phyloP scores from a whole-genome alignment of 2,797 vertebrate species.

The Enoplosus armatus region DNA sequence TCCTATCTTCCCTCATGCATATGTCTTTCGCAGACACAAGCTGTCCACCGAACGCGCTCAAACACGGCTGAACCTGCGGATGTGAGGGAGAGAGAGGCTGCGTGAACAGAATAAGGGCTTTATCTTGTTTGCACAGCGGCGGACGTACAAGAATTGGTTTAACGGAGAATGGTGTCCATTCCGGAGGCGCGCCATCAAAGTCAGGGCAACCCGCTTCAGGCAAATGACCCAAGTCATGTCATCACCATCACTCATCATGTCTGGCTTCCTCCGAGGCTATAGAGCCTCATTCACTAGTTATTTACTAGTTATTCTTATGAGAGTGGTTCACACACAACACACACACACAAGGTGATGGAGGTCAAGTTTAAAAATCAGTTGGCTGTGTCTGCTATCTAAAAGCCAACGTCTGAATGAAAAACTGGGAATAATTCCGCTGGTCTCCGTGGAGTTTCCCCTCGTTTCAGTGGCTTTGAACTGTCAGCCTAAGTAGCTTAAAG shows the following conservation, averaged over 20 bases:
- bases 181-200: slow-evolving; percentile 22
- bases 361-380: background rate
- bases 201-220: background rate
- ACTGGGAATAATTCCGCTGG: background rate
- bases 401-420: too few species aligned
- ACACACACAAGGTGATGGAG: too few species aligned
- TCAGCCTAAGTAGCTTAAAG: background rate
- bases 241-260: slow-evolving; percentile 18
- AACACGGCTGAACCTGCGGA: slow-evolving; percentile 29
- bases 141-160: slow-evolving; percentile 40
- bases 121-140: slow-evolving; percentile 59
- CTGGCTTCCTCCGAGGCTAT: background rate
- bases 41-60: slow-evolving; percentile 15
- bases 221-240: slow-evolving; percentile 11
- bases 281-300: background rate
- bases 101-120: slow-evolving; percentile 38
- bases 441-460: background rate
- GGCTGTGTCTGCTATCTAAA: background rate
- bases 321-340: background rate
- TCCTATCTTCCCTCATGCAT: background rate
- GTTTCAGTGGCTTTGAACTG: background rate
- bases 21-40: slow-evolving; percentile 30
- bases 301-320: slow-evolving; percentile 21
- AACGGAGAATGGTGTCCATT: slow-evolving; percentile 25
- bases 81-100: slow-evolving; percentile 21